Evolutionary conservation across 2,113 vertebrate genomes (phyloP), one percentile per base, ranked within the genome.

Genomic region (Neotoma lepida): DNA sequence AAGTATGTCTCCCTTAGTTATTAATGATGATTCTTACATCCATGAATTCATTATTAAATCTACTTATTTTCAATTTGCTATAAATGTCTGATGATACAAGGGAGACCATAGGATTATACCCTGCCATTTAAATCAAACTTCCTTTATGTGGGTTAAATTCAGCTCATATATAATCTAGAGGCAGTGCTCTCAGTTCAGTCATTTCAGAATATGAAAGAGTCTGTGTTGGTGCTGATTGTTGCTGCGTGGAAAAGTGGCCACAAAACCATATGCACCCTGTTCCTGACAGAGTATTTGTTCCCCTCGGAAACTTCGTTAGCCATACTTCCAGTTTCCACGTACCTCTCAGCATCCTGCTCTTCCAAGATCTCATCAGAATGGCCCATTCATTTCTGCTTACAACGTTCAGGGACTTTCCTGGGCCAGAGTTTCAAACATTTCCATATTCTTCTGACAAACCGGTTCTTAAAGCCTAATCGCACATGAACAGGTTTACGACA

Each of bases 51-150:
- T 91, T 85, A 61, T 85, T 88, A 92, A 66, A 68, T 58, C 41
- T 22, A 56, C 9, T 64, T 66, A 22, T 5, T 90, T 92, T 92
- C 30, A 81, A 33, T n/a, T 54, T 91, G 20, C 76, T 86, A 82
- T 35, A 66, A 10, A 44, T 84, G 39, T 41, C 5, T 51, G 64
- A 77, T 49, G 35, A 63, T 24, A 15, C 20, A 93, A 58, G 26
- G 44, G 28, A 71, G 5, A 95, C 1, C 7, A 71, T 30, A 66
- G 28, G 24, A 54, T 94, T 90, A 49, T 18, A 86, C 56, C 3
- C 9, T 94, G 15, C 13, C 13, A 84, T 58, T 94, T 81, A 94
- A 91, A 88, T 94, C 73, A 92, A 12, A 74, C 22, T 90, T 90
- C 41, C 3, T 28, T 94, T 90, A 33, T 7, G 22, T 77, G 4